phyloP scores from a whole-genome alignment of 2,113 vertebrate genomes.

The Prolemur simus region DNA sequence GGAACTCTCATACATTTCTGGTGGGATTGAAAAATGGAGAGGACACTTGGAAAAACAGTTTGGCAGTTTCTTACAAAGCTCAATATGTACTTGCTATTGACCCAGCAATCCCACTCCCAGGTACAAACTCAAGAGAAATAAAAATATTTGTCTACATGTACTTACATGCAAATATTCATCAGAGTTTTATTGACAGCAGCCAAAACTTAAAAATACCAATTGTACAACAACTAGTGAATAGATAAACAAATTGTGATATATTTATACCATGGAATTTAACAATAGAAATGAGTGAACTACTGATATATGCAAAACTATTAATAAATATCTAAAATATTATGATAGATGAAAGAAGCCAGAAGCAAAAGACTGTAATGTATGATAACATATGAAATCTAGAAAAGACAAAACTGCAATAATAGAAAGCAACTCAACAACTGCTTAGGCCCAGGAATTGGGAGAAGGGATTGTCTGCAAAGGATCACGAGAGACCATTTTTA shows the following conservation, averaged over 20 bases:
- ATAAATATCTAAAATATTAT: background rate
- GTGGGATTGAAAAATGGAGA: background rate
- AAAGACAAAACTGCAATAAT: background rate
- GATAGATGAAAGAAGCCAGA: background rate
- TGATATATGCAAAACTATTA: background rate
- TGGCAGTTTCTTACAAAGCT: background rate
- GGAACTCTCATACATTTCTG: background rate
- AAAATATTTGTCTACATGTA: background rate
- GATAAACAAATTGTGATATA: background rate
- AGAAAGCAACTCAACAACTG: background rate
- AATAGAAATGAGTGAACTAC: background rate
- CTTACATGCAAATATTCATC: background rate
- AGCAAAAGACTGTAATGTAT: background rate
- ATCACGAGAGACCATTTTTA: background rate
- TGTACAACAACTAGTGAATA: background rate
- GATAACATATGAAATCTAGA: background rate
- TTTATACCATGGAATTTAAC: background rate
- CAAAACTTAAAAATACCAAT: background rate
- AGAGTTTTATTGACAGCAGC: background rate
- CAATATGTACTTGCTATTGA: background rate
- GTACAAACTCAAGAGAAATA: background rate
- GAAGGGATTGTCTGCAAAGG: background rate
- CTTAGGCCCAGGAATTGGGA: background rate
- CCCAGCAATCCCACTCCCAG: too few relatives aligned
- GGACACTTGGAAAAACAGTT: background rate